These are phyloP conservation scores for Dascyllus trimaculatus DNA, from an alignment of 2,113 vertebrate species.

Conservation along the genomic window DNA sequence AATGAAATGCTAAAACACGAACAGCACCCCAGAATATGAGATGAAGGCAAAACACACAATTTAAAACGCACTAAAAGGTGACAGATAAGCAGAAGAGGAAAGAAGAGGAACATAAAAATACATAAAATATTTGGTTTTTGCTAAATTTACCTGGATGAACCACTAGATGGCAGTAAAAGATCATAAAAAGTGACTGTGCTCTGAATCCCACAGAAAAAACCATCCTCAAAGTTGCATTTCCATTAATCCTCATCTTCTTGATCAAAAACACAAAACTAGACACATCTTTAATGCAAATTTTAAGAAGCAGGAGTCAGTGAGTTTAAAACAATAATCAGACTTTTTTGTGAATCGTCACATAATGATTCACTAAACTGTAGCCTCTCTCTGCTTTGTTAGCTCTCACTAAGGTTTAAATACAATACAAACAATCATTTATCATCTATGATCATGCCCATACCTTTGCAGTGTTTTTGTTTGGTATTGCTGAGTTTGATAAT, in stretches of 20 bases:
- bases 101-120: too few species aligned
- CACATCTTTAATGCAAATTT: background rate
- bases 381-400: background rate
- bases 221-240: background rate
- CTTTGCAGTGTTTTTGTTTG: constrained; percentile 6
- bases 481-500: background rate
- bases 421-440: background rate
- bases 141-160: background rate
- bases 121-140: background rate
- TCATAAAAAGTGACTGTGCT: background rate
- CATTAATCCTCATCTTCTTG: background rate
- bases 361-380: background rate
- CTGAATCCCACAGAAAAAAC: background rate
- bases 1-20: too few species aligned
- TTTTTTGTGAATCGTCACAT: background rate
- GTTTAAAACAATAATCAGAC: background rate
- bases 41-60: too few species aligned
- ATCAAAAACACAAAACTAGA: background rate
- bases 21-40: too few species aligned
- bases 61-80: too few species aligned
- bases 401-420: background rate
- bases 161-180: constrained; percentile 61
- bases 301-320: background rate
- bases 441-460: constrained; percentile 1
- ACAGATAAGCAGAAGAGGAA: too few species aligned